Evolutionary conservation across 2,113 vertebrate genomes (phyloP).

Genomic region (Delphinapterus leucas): DNA sequence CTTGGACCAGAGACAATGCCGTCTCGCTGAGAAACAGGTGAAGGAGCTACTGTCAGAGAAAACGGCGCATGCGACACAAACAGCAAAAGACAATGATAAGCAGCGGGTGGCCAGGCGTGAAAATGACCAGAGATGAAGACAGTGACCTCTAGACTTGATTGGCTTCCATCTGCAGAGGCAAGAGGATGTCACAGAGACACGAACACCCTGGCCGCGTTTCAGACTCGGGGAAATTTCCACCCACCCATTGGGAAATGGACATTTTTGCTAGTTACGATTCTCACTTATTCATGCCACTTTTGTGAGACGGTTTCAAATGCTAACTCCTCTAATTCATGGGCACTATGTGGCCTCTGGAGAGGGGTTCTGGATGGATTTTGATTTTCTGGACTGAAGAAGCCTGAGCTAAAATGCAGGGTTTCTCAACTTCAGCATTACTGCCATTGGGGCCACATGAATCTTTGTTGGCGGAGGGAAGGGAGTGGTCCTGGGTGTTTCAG

Average conservation of each 20-base stretch:
- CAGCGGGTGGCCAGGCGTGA: not conserved
- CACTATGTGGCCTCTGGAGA: not conserved
- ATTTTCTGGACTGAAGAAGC: not conserved
- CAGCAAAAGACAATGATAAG: not conserved
- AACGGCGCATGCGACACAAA: accelerated
- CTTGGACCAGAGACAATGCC: not conserved
- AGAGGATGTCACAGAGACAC: not conserved
- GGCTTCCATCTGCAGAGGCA: not conserved
- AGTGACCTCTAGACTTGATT: not conserved
- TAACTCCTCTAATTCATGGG: not conserved
- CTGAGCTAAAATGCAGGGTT: not conserved
- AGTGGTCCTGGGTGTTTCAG: not conserved
- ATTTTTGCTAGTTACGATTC: not conserved
- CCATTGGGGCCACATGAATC: not conserved
- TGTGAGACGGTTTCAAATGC: not conserved
- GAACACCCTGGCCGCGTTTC: not conserved
- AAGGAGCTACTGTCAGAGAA: not conserved
- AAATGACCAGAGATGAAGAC: not conserved
- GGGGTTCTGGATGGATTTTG: not conserved
- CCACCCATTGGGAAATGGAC: not conserved
- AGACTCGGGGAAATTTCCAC: not conserved
- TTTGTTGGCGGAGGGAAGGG: not conserved
- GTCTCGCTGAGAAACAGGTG: not conserved
- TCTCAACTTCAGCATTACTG: accelerated
- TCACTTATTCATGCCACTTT: not conserved